Evolutionary conservation across 2,113 vertebrate genomes (phyloP), one percentile per base, ranked within the genome.

Genomic region (Myxocyprinus asiaticus): DNA sequence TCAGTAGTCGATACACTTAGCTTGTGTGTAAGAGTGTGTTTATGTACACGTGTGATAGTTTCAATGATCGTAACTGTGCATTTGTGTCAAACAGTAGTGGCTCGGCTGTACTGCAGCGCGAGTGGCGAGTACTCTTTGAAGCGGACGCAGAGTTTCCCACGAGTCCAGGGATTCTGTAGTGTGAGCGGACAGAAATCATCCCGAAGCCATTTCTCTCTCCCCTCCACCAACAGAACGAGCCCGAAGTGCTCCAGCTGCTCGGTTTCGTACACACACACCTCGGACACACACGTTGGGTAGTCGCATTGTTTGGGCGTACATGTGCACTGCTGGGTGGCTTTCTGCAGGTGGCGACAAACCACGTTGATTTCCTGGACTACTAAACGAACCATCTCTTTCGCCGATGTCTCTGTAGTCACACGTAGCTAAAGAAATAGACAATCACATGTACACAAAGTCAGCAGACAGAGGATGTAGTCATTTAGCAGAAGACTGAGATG

Each of bases 291-390:
- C 80, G 87, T 90, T 0, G 93, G 93, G 86, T 92, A 90, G 67
- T 88, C 82, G 63, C 93, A 82, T 51, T 88, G 91, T 77, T 88
- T 92, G 78, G 91, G 82, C 0, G 78, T 0, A 0, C 92, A 93
- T 78, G 88, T 82, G 82, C 87, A 65, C 10, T 90, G 81, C 0
- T 83, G 85, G 0, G 87, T 74, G 45, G 71, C 9, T 0, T 90
- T 91, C 82, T 93, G 88, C 83, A 94, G 43, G 0, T 87, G 79
- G 0, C 84, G 89, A 0, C 92, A 93, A 65, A 94, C 72, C 0
- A 59, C 12, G 11, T 96, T 96, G 92, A 96, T 96, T 91, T 97
- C 93, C 12, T 94, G 93, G 66, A 97, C 95, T 83, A 95, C 96
- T 87, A 96, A 82, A 82, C 93, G 93, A 51, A 97, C 92, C 88